phyloP scores from a whole-genome alignment of 2,888 invertebrate genomes.

The Spisula subtruncata region DNA sequence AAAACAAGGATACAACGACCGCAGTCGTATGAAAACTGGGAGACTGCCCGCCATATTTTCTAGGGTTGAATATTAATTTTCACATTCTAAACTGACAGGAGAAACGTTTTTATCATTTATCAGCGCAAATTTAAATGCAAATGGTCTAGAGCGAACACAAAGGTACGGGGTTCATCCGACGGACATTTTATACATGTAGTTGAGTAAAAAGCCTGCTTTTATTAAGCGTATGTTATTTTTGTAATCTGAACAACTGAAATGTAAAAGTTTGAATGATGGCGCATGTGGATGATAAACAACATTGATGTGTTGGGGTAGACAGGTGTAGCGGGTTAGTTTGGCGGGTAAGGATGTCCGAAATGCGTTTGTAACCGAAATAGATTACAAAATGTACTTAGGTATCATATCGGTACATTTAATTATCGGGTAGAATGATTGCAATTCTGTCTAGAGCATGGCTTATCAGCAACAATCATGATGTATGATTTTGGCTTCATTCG shows the following conservation, averaged over 20 bases:
- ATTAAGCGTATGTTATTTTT: constrained; percentile 44
- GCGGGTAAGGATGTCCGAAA: too few species aligned
- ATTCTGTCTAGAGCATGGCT: too few species aligned
- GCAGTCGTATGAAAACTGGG: not conserved
- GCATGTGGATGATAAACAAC: constrained; percentile 11
- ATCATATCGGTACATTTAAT: too few species aligned
- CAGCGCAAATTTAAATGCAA: constrained; percentile 46
- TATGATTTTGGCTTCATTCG: too few species aligned
- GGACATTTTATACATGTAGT: constrained; percentile 38
- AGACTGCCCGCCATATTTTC: not conserved
- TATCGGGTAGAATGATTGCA: too few species aligned
- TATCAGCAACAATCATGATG: too few species aligned
- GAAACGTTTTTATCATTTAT: constrained; percentile 55
- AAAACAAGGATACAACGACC: not conserved
- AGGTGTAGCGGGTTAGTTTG: too few species aligned
- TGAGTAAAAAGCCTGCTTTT: constrained; percentile 31
- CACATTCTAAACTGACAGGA: constrained; percentile 31
- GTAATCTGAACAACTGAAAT: constrained; percentile 37
- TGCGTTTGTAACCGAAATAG: too few species aligned
- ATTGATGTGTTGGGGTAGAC: too few species aligned
- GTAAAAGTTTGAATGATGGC: constrained; percentile 24
- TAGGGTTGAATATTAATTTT: constrained; percentile 31
- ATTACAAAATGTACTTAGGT: too few species aligned
- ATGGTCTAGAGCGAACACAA: constrained; percentile 38
- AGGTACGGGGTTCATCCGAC: constrained; percentile 29